Percentiles rank a stretch among this genome's conserved stretches.
phyloP scores from a whole-genome alignment of 2,888 invertebrate species.

The Lymantria monacha region DNA sequence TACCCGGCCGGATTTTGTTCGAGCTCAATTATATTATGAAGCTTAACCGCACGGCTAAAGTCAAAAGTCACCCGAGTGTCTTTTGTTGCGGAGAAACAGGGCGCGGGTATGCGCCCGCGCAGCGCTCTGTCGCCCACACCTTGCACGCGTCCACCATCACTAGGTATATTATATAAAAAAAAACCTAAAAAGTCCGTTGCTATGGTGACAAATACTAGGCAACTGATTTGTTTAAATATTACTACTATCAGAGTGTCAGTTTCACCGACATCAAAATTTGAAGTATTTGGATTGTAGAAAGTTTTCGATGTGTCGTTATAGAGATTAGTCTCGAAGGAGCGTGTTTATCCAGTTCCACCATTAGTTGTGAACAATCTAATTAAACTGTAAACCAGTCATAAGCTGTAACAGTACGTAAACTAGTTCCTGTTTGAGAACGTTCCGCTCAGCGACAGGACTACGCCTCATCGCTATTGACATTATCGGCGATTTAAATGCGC shows the following conservation, averaged over 20 bases:
- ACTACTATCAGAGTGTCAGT: no score
- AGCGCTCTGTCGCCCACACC: slow-evolving; percentile 22
- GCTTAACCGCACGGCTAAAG: slow-evolving; percentile 76
- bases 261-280: no score
- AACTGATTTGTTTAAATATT: no score
- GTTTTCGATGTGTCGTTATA: slow-evolving; percentile 12
- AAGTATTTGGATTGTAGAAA: slow-evolving; percentile 1
- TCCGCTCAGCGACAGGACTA: slow-evolving; percentile 3
- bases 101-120: slow-evolving; percentile 43
- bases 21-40: slow-evolving; percentile 81
- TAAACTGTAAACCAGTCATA: slow-evolving; percentile 12
- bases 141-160: slow-evolving; percentile 14
- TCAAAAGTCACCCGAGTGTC: slow-evolving; percentile 77
- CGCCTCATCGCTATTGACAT: background rate
- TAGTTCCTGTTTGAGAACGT: slow-evolving; percentile 3
- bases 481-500: no score
- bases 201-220: no score
- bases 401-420: slow-evolving; percentile 1
- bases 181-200: no score
- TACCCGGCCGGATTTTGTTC: slow-evolving; percentile 79
- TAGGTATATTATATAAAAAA: slow-evolving; percentile 1
- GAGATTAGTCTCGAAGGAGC: slow-evolving; percentile 6
- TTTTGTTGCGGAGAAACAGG: slow-evolving; percentile 51
- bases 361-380: slow-evolving; percentile 10
- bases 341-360: slow-evolving; percentile 7